Evolutionary conservation across 1,140 invertebrate genomes (phyloP).

Genomic region (Achatina immaculata): DNA sequence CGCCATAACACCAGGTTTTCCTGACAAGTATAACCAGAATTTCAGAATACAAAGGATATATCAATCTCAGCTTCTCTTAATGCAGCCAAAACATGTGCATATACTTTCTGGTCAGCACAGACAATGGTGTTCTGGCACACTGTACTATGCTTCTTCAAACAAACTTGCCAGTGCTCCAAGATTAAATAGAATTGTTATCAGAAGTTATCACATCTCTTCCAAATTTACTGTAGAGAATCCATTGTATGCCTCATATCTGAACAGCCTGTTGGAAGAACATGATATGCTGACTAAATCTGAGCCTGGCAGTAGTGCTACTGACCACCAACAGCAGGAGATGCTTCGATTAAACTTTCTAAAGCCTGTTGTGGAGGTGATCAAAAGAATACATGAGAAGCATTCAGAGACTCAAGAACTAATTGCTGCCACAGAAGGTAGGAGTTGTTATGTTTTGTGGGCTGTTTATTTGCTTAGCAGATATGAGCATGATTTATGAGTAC

Average conservation of each 20-base stretch:
- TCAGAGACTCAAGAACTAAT: constrained; percentile 4
- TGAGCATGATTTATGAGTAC: no score
- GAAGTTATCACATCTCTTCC: neutral
- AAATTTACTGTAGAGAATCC: constrained; percentile 22
- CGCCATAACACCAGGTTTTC: neutral
- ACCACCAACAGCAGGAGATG: neutral
- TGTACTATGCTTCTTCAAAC: neutral
- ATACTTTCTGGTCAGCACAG: neutral
- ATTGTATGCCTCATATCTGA: neutral
- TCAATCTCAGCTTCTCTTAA: neutral
- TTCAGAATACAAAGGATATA: neutral
- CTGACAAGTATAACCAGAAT: neutral
- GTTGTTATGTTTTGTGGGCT: no score
- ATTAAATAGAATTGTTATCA: neutral
- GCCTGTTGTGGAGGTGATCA: neutral
- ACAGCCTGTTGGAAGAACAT: constrained; percentile 8
- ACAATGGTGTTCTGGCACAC: neutral
- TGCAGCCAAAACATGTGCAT: neutral
- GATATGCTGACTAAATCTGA: neutral
- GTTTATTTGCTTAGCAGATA: no score
- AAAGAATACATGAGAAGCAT: constrained; percentile 3
- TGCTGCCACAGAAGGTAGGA: neutral
- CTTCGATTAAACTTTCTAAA: constrained; percentile 1
- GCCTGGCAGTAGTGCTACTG: neutral
- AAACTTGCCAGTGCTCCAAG: neutral